Evolutionary conservation across 2,797 vertebrate species (phyloP).

Genomic region (Gorsachius magnificus): DNA sequence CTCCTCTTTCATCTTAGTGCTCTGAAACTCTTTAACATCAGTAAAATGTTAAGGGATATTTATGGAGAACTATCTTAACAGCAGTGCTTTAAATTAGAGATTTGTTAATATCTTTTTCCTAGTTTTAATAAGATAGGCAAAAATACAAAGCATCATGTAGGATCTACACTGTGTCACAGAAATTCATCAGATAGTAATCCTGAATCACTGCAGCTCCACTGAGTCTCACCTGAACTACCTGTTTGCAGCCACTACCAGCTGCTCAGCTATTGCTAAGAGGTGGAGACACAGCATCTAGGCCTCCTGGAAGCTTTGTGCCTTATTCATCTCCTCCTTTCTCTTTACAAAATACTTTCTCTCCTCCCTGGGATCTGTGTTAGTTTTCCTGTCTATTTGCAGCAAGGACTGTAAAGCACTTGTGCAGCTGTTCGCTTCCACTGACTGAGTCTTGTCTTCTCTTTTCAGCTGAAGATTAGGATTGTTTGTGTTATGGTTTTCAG

Average conservation of each 20-base stretch:
- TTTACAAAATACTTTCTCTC: background rate
- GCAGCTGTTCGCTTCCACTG: background rate
- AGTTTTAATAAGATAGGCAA: background rate
- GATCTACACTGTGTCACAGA: background rate
- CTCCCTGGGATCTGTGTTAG: background rate
- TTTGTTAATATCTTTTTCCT: background rate
- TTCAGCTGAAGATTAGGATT: slow-evolving; percentile 4
- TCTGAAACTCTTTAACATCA: background rate
- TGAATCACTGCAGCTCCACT: background rate
- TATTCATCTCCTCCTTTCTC: background rate
- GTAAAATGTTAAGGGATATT: background rate
- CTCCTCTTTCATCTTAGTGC: background rate
- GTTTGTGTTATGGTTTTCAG: background rate
- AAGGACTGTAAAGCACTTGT: background rate
- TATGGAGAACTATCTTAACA: background rate
- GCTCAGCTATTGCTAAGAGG: background rate
- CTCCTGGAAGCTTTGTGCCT: background rate
- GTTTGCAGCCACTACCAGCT: background rate
- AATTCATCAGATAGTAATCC: background rate
- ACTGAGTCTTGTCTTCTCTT: background rate
- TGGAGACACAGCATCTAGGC: background rate
- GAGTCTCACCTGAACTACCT: background rate
- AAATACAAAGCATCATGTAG: background rate
- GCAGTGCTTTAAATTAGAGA: background rate
- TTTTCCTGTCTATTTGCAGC: slow-evolving; percentile 1